Evolutionary conservation across 2,888 invertebrate genomes (phyloP), one percentile per base, ranked within the genome.

Genomic region (Morpho helenor): DNA sequence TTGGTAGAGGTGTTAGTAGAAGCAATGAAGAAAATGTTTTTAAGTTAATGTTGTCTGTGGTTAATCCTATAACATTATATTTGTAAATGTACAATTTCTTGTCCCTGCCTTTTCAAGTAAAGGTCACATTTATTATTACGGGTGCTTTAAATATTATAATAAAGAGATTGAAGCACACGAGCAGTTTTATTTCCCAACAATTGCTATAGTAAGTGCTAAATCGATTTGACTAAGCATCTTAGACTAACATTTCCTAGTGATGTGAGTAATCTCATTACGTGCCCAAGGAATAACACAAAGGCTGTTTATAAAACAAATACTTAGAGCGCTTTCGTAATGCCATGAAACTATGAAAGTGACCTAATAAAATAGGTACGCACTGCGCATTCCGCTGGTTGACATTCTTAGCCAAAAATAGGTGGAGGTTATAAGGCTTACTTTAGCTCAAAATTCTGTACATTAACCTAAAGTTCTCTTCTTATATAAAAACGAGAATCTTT

Each of bases 221-320:
- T 7, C 40, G 55, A 58, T 54, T 31, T 31, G 5, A 31, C 31
- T 31, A 31, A 55, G 52, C 56, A 53, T 52, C 56, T 47, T 57
- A 43, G 8, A 49, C 9, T 43, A 44, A 40, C 48, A 58, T 59
- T 60, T 63, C 51, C 60, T 59, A 56, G 57, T 44, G 52, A 62
- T 56, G 61, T 64, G 64, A 64, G 59, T 64, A 63, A 68, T 60
- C 56, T 62, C 50, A 59, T 57, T 63, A 61, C 63, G 73, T 72
- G 75, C 72, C 71, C 77, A 72, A 74, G 73, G 72, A 75, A 73
- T 68, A 68, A 72, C 72, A 87, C 84, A 87, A 86, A 84, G 85
- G 84, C 72, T 88, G 87, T 88, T 89, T 88, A 84, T 83, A 84
- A 87, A 89, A 88, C 84, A 87, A 79, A 75, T 75, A 51, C 40